Conservation (phyloP, 30 jellyfish, hydroid and myxozoan species). For the Nemopilema nomurai region DNA sequence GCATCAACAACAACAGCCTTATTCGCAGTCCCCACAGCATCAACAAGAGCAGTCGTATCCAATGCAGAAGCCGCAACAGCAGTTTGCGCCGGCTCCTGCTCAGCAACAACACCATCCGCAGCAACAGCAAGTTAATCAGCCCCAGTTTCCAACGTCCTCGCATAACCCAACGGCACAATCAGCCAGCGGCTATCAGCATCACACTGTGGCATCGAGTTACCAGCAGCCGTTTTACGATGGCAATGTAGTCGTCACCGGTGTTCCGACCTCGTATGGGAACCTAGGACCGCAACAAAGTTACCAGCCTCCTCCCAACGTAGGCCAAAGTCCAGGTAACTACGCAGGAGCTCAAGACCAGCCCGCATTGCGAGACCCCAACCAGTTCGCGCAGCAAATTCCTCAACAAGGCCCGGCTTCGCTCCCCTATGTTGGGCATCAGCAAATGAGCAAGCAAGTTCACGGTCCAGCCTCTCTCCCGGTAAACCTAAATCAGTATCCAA, state of each 20-base stretch:
- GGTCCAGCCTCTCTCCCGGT: slow-evolving; percentile 83
- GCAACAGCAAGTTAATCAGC: slow-evolving; percentile 1
- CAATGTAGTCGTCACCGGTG: background rate
- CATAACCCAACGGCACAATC: slow-evolving; percentile 29
- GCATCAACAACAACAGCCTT: slow-evolving; percentile 33
- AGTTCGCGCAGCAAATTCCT: slow-evolving; percentile 20
- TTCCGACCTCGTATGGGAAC: slow-evolving; percentile 19
- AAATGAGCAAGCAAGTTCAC: background rate
- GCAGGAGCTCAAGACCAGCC: slow-evolving; percentile 30
- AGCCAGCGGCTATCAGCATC: slow-evolving; percentile 26
- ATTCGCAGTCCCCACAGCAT: slow-evolving; percentile 32
- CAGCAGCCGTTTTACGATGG: slow-evolving; percentile 21
- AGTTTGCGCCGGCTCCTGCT: slow-evolving; percentile 34
- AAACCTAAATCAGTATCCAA: slow-evolving; percentile 34
- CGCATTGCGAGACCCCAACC: slow-evolving; percentile 40
- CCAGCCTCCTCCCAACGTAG: slow-evolving; percentile 30
- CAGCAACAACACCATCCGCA: slow-evolving; percentile 46
- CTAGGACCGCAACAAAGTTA: slow-evolving; percentile 26
- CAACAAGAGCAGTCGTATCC: slow-evolving; percentile 51
- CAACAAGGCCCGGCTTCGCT: slow-evolving; percentile 64
- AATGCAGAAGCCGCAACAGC: slow-evolving; percentile 31
- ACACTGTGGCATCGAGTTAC: slow-evolving; percentile 18
- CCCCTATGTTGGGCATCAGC: slow-evolving; percentile 39
- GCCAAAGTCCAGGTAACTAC: slow-evolving; percentile 14
- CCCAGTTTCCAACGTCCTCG: slow-evolving; percentile 31